Base-by-base conservation (phyloP, 2,888 invertebrate species). In the Nyleta sp. region DNA sequence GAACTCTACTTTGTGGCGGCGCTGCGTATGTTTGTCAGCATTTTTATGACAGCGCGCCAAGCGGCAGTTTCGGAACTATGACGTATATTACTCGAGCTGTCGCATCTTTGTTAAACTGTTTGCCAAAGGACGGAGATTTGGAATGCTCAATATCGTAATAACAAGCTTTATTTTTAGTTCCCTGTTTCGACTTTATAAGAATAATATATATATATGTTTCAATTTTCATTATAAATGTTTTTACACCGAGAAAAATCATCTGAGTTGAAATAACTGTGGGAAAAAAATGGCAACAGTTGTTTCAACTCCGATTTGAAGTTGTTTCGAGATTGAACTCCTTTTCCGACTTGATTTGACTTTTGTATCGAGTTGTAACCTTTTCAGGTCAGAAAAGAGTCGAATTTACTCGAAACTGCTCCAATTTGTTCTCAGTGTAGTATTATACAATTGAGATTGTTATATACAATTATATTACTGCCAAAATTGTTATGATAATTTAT, bases 41-140 rank as follows among this genome's bases (percentile, higher is more conserved):
- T 91, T 96, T 99, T 90, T 99, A 98, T 91, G 99, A 99, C 91
- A 97, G 97, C 90, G 99, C 99, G 18, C 99, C 99, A 1, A 98
- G 98, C 90, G 99, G 99, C 77, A 95, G 96, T 86, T 98, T 94
- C 91, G 99, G 99, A 79, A 99, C 99, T 52, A 99, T 99, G 97
- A 98, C 98, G 0, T 99, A 99, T 88, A 93, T 99, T 85, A 96
- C 97, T 40, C 93, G 97, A 82, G 96, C 97, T 2, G 94, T 96
- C 1, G 96, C 96, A 40, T 92, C 93, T 0, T 92, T 95, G 42
- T 92, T 97, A 20, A 95, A 95, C 85, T 94, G 95, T 86, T 91
- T 96, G 84, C 96, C 96, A 7, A 94, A 94, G 83, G 94, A 95
- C 81, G 94, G 95, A 11, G 95, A 96, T 84, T 92, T 97, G 77